phyloP scores from a whole-genome alignment of 2,888 invertebrate genomes.

The Sesia bembeciformis region DNA sequence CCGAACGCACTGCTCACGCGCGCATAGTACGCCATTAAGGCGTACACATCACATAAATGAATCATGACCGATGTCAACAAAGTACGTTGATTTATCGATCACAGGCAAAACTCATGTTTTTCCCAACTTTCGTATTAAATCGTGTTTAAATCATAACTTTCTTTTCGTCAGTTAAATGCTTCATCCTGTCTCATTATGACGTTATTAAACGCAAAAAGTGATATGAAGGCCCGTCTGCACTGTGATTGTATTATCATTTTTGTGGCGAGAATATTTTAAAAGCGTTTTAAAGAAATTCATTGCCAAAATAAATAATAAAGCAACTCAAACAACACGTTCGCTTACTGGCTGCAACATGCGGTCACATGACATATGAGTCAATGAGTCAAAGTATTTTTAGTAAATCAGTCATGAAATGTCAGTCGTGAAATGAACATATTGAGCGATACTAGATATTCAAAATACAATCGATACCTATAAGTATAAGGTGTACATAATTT shows the following conservation, averaged over 20 bases:
- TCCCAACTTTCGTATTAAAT: background rate
- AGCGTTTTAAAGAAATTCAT: no score
- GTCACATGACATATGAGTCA: no score
- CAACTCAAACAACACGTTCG: no score
- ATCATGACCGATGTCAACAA: slow-evolving; percentile 15
- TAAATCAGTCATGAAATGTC: no score
- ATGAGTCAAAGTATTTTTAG: no score
- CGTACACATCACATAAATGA: slow-evolving; percentile 10
- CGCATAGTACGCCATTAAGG: slow-evolving; percentile 5
- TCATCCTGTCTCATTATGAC: slow-evolving; percentile 33
- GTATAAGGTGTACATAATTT: no score
- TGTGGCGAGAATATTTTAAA: background rate
- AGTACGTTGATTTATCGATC: background rate
- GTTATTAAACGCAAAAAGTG: slow-evolving; percentile 15
- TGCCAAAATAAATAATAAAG: no score
- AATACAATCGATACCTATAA: no score
- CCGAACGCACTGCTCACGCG: background rate
- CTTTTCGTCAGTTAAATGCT: slow-evolving; percentile 9
- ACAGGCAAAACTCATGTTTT: background rate
- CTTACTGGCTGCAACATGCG: no score
- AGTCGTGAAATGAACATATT: no score
- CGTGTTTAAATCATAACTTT: background rate
- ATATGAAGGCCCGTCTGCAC: slow-evolving; percentile 4
- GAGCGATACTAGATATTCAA: no score
- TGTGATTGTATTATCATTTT: slow-evolving; percentile 2